These are phyloP conservation scores for Chironomus tepperi DNA, from an alignment of 1,140 invertebrate genomes.

Conservation along the genomic window DNA sequence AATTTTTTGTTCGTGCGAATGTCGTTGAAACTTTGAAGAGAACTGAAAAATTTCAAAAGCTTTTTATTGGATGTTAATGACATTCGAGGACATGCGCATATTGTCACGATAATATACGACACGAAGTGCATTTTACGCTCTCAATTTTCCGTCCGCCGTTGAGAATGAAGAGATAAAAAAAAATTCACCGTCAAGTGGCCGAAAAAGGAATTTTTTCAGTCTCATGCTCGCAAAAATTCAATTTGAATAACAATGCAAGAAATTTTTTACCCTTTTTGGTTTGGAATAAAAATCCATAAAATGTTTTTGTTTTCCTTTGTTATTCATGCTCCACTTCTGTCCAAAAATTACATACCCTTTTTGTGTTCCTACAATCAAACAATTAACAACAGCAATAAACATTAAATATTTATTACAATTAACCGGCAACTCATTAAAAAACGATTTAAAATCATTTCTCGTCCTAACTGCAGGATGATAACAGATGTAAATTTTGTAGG, in stretches of 20 bases:
- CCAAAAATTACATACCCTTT: not conserved
- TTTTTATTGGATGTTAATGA: constrained; percentile 22
- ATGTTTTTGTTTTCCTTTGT: not conserved
- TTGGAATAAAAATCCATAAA: not conserved
- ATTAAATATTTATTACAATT: constrained; percentile 6
- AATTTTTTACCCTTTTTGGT: not conserved
- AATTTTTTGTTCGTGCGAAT: not conserved
- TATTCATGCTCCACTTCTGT: not conserved
- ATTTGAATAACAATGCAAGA: not conserved
- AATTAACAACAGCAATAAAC: constrained; percentile 1
- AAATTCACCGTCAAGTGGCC: not conserved
- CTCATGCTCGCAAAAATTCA: not conserved
- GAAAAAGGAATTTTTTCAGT: not conserved
- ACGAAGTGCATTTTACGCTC: not conserved
- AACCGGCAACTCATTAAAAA: not conserved
- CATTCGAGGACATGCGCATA: not conserved
- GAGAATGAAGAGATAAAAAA: too few species aligned
- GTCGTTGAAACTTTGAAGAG: not conserved
- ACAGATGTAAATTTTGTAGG: not conserved
- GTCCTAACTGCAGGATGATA: not conserved
- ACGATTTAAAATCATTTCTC: not conserved
- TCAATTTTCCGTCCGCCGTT: not conserved
- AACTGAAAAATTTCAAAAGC: constrained; percentile 22
- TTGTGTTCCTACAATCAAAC: not conserved
- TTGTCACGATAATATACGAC: not conserved